phyloP scores from a whole-genome alignment of 2,888 invertebrate genomes.

The Volucella inanis region DNA sequence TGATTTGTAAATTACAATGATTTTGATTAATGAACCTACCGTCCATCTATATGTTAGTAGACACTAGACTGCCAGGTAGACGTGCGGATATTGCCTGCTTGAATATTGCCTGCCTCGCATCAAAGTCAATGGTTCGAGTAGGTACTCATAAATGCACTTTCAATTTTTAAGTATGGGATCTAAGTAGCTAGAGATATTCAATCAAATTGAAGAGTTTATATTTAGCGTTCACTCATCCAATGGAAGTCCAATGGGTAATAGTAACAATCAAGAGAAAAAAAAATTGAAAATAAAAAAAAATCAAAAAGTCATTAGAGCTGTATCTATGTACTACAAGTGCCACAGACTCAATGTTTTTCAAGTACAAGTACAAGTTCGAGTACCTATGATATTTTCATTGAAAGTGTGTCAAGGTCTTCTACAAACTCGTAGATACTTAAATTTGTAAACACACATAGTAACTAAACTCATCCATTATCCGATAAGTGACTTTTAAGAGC shows the following conservation, averaged over 20 bases:
- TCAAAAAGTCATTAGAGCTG: neutral
- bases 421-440: neutral
- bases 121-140: neutral
- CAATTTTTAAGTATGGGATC: constrained; percentile 7
- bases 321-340: neutral
- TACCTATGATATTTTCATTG: neutral
- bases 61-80: neutral
- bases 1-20: neutral
- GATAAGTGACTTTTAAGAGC: neutral
- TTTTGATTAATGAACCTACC: neutral
- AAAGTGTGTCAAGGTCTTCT: constrained; percentile 15
- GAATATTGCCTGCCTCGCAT: neutral
- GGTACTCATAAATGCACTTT: neutral
- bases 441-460: no score
- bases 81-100: no score
- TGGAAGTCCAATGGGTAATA: neutral
- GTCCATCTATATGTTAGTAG: neutral
- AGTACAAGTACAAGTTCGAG: no score
- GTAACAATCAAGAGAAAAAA: neutral
- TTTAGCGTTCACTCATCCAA: no score
- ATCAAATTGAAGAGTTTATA: constrained; percentile 4
- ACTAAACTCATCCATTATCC: no score
- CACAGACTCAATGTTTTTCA: neutral
- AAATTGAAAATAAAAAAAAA: neutral
- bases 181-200: neutral